These are phyloP conservation scores for Xylota sylvarum DNA, from an alignment of 2,888 invertebrate genomes.

Conservation along the genomic window DNA sequence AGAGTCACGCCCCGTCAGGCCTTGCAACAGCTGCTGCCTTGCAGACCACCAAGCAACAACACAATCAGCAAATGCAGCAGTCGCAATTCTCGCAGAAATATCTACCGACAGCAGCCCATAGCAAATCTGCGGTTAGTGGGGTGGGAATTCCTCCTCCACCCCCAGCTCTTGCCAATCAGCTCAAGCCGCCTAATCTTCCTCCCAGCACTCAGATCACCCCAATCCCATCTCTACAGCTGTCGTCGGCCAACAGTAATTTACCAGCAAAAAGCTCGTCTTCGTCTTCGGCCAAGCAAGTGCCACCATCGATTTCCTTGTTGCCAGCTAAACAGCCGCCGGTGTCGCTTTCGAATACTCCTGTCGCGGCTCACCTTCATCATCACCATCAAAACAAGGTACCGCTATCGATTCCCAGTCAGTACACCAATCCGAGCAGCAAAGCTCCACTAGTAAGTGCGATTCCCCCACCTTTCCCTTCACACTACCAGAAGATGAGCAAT, in stretches of 20 bases:
- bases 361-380: conserved; percentile 77
- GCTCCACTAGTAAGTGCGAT: conserved; percentile 77
- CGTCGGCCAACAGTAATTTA: conserved; percentile 54
- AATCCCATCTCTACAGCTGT: conserved; percentile 75
- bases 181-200: conserved; percentile 80
- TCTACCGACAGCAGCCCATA: conserved; percentile 78
- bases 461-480: conserved; percentile 78
- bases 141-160: conserved; percentile 77
- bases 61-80: conserved; percentile 78
- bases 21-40: conserved; percentile 74
- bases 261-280: conserved; percentile 58
- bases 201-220: conserved; percentile 80
- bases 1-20: conserved; percentile 58
- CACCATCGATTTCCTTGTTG: conserved; percentile 79
- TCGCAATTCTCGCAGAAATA: conserved; percentile 77
- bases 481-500: conserved; percentile 78
- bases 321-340: conserved; percentile 78
- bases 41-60: conserved; percentile 57
- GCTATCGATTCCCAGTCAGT: conserved; percentile 76
- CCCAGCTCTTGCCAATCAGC: conserved; percentile 79
- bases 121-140: conserved; percentile 65
- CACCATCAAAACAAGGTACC: conserved; percentile 76
- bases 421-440: conserved; percentile 78
- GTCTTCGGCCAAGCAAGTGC: conserved; percentile 65
- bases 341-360: conserved; percentile 75